phyloP scores from a whole-genome alignment of 1,140 invertebrate species.

The Dreissena rostriformis region DNA sequence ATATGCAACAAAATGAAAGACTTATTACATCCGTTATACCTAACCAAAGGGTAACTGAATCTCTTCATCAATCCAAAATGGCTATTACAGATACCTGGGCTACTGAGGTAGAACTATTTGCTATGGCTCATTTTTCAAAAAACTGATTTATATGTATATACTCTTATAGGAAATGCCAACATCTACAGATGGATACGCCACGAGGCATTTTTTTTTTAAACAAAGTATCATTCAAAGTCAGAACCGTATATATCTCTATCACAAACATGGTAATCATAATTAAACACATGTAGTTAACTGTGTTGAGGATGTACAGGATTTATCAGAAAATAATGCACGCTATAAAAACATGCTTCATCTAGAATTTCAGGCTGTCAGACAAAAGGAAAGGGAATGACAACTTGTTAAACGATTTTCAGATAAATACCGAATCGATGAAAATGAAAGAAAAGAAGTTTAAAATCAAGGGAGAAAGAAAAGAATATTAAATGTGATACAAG shows the following conservation, averaged over 20 bases:
- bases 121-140: slow-evolving; percentile 13
- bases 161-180: neutral
- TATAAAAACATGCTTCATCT: neutral
- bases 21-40: too few relatives aligned
- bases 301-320: slow-evolving; percentile 7
- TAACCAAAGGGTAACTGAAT: too few relatives aligned
- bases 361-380: neutral
- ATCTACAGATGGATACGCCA: neutral
- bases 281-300: slow-evolving; percentile 35
- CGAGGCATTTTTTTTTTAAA: slow-evolving; percentile 1
- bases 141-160: slow-evolving; percentile 29
- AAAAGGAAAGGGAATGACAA: neutral
- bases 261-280: slow-evolving; percentile 33
- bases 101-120: slow-evolving; percentile 34
- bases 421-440: neutral
- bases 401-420: neutral
- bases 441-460: neutral
- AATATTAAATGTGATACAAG: neutral
- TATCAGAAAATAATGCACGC: neutral
- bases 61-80: too few relatives aligned
- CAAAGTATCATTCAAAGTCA: neutral
- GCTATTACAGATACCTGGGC: too few relatives aligned
- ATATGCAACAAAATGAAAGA: too few relatives aligned
- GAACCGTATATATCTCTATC: slow-evolving; percentile 19
- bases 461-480: neutral